These are phyloP conservation scores for Catharus ustulatus DNA, from an alignment of 2,797 vertebrate species.

Conservation along the genomic window DNA sequence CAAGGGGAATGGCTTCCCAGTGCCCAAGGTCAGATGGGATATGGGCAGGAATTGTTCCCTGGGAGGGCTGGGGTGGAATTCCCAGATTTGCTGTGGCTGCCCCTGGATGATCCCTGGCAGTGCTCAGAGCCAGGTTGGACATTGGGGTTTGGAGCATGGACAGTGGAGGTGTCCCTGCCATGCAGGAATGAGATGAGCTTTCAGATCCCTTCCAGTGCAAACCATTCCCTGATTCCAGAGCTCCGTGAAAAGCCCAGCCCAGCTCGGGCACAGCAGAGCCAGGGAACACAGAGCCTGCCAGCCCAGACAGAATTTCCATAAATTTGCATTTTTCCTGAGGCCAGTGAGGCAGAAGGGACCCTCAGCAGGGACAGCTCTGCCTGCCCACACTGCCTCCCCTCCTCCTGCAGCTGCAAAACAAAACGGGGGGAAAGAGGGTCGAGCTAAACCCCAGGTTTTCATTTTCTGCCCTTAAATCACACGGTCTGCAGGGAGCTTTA, in stretches of 20 bases:
- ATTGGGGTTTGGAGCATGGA: neutral
- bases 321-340: neutral
- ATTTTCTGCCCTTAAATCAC: neutral
- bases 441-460: neutral
- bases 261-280: neutral
- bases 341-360: neutral
- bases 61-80: fast-evolving
- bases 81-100: neutral
- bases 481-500: neutral
- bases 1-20: neutral
- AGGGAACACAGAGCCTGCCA: neutral
- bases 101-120: neutral
- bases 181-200: neutral
- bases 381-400: neutral
- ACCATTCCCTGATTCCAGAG: neutral
- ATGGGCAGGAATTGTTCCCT: fast-evolving
- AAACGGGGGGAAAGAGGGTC: neutral
- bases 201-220: neutral
- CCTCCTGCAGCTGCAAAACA: neutral
- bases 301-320: neutral
- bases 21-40: neutral
- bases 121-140: neutral
- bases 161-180: neutral
- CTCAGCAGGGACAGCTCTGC: neutral
- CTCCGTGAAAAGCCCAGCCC: neutral